Base-by-base conservation (phyloP, 2,113 vertebrate genomes). In the Bucco capensis region DNA sequence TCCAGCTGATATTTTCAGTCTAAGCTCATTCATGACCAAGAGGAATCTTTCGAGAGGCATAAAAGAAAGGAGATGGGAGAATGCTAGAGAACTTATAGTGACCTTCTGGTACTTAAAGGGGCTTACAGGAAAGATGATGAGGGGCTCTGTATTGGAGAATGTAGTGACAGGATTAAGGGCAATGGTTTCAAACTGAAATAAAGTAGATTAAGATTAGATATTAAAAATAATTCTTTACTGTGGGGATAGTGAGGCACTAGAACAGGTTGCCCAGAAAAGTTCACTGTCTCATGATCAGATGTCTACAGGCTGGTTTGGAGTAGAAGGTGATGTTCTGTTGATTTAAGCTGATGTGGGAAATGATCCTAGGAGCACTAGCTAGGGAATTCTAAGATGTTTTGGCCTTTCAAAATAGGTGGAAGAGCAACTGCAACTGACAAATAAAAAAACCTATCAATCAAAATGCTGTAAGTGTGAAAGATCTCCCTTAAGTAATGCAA, bases 51-150 rank as follows among this genome's bases (percentile, higher is more conserved):
- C 22, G 61, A 60, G 22, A 69, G 35, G 5, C 1, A 46, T 27
- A 56, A 65, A 23, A 33, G 12, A 19, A 27, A 5, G 2, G 2
- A 1, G 2, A 1, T 8, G 3, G 17, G 6, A 7, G 12, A 24
- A 30, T 31, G 3, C 19, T 44, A 5, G 24, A 61, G 19, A 83
- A 24, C 2, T 51, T 56, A 8, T 0, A 35, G 5, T 51, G n/a
- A n/a, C n/a, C n/a, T n/a, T n/a, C n/a, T n/a, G n/a, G n/a, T n/a
- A n/a, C n/a, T n/a, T n/a, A n/a, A n/a, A n/a, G n/a, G n/a, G n/a
- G n/a, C n/a, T n/a, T n/a, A n/a, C n/a, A n/a, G n/a, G n/a, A n/a
- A n/a, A n/a, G n/a, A n/a, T n/a, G n/a, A n/a, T n/a, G n/a, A n/a
- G n/a, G n/a, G n/a, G n/a, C n/a, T n/a, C n/a, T n/a, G n/a, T n/a